Base-by-base conservation (phyloP, 2,888 invertebrate genomes). In the Pseudococcus longispinus region DNA sequence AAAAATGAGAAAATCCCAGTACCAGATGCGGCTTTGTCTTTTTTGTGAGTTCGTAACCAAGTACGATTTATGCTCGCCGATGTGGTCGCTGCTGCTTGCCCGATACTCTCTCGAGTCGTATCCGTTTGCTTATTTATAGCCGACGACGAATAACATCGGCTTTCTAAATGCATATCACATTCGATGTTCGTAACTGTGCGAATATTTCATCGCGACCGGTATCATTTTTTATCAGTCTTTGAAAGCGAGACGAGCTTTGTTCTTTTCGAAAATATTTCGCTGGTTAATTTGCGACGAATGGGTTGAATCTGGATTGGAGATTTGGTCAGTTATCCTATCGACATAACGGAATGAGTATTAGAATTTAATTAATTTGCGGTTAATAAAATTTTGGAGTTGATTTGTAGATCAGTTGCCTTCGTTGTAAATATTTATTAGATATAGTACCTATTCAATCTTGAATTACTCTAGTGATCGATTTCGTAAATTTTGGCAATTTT, bases 151-250 rank as follows among this genome's bases (percentile, higher is more conserved):
- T 80, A 42, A 80, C 77, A 80, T 80, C 77, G 77, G 42, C 77
- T 80, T 80, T 37, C 77, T 80, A 80, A 80, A 80, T 42, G 77
- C 77, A 80, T 80, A 80, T 80, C 77, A 80, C 77, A 80, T 70
- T 70, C 70, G 70, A 70, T 13, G 29, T 29, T 70, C 29, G 70
- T 70, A 18, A 70, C 70, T 13, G 70, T 26, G 32, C 29, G 26
- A 29, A 70, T 80, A 42, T 42, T n/a, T 11, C 60, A 0, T 20
- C 37, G 20, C 11, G 77, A 42, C 29, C 15, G 77, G 42, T 80
- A 20, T 42, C 77, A 70, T 70, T 15, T 20, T 23, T 23, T 23
- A 0, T 60, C 4, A 5, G 70, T 46, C 15, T 46, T 46, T 13
- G 37, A 37, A 37, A 32, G 37, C 2, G 37, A 37, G 37, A 9